Percentiles rank a stretch among this genome's conserved stretches.
Evolutionary conservation across 2,888 invertebrate genomes (phyloP).

Genomic region (Operophtera brumata): DNA sequence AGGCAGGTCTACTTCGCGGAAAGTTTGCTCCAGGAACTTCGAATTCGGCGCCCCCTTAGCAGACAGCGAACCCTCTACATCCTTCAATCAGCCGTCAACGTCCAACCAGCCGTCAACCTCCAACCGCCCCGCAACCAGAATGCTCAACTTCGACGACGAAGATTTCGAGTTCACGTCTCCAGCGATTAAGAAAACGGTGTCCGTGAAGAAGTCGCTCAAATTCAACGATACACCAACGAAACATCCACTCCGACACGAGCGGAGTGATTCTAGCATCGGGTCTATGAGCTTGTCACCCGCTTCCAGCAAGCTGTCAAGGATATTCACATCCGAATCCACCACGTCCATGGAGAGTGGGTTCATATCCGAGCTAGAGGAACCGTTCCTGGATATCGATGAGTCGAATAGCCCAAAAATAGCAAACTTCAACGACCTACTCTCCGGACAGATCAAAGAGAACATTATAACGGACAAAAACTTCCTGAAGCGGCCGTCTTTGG

Average conservation of each 20-base stretch:
- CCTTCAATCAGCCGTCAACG: slow-evolving; percentile 65
- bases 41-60: slow-evolving; percentile 71
- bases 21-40: slow-evolving; percentile 61
- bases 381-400: slow-evolving; percentile 66
- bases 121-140: slow-evolving; percentile 59
- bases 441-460: slow-evolving; percentile 62
- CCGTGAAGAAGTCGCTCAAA: slow-evolving; percentile 67
- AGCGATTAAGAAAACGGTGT: slow-evolving; percentile 47
- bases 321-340: slow-evolving; percentile 63
- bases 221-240: slow-evolving; percentile 63
- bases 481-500: slow-evolving; percentile 45
- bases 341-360: slow-evolving; percentile 73
- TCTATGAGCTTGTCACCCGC: slow-evolving; percentile 54
- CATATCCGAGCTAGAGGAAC: slow-evolving; percentile 72
- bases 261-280: slow-evolving; percentile 62
- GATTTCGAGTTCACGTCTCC: slow-evolving; percentile 71
- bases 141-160: slow-evolving; percentile 69
- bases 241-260: slow-evolving; percentile 47
- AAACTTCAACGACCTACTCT: slow-evolving; percentile 62
- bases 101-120: no score
- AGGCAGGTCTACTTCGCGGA: slow-evolving; percentile 44
- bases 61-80: slow-evolving; percentile 66
- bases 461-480: slow-evolving; percentile 45
- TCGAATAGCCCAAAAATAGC: slow-evolving; percentile 67
- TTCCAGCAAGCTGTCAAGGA: slow-evolving; percentile 37